Conservation (phyloP, 2,113 vertebrate genomes). For the Gnathonemus echidnorhynchus region DNA sequence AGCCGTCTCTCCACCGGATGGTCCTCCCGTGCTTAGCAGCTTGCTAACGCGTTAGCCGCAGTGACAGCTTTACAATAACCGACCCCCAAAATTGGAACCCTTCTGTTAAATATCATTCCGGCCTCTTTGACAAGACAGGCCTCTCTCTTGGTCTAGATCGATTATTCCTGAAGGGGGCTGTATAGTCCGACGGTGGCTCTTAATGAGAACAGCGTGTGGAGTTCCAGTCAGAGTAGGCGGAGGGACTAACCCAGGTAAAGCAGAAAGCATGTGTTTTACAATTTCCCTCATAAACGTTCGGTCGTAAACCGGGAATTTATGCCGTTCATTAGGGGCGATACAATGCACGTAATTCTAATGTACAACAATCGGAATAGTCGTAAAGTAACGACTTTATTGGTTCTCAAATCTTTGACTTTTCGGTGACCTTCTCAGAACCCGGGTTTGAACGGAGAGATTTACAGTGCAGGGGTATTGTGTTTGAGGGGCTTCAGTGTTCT, state of each 20-base stretch:
- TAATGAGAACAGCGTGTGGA: conserved; percentile 65
- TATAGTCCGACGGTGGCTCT: conserved; percentile 47
- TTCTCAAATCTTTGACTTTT: conserved; percentile 66
- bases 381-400: conserved; percentile 69
- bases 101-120: conserved; percentile 59
- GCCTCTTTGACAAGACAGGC: conserved; percentile 39
- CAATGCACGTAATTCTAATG: conserved; percentile 71
- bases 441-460: conserved; percentile 59
- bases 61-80: background rate
- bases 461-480: conserved; percentile 46
- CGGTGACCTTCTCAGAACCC: conserved; percentile 58
- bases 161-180: conserved; percentile 48
- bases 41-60: background rate
- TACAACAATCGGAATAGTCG: conserved; percentile 70
- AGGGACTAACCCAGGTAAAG: conserved; percentile 61
- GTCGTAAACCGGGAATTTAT: conserved; percentile 71
- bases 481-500: conserved; percentile 58
- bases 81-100: conserved; percentile 13
- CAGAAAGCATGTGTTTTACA: conserved; percentile 69
- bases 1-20: background rate
- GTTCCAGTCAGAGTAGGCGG: conserved; percentile 54
- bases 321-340: conserved; percentile 71
- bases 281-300: conserved; percentile 58
- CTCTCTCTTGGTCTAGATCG: conserved; percentile 46
- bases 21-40: background rate